These are phyloP conservation scores for Leucoraja erinaceus DNA, from an alignment of 2,113 vertebrate species.

Conservation along the genomic window DNA sequence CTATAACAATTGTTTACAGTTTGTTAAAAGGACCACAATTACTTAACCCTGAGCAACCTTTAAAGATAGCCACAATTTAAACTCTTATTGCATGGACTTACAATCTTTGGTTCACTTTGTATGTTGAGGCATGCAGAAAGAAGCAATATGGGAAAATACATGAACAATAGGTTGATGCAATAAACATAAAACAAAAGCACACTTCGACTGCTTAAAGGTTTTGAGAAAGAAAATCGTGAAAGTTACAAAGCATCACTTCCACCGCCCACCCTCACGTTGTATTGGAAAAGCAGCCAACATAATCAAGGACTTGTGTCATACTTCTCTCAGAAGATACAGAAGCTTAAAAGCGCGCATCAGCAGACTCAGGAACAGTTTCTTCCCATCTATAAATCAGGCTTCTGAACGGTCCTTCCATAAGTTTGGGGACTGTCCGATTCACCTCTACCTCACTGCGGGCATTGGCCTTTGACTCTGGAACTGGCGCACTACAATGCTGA, in stretches of 20 bases:
- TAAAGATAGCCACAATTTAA: background rate
- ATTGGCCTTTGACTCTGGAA: no score
- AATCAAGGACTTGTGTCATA: no score
- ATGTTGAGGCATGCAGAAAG: slow-evolving; percentile 3
- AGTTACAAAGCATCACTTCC: background rate
- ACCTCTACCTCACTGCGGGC: no score
- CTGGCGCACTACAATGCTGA: no score
- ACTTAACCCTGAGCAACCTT: background rate
- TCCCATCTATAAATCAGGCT: no score
- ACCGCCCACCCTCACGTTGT: no score
- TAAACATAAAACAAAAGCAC: background rate
- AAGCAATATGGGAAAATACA: background rate
- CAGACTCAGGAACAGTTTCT: no score
- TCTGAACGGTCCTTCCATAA: no score
- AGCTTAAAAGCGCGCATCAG: no score
- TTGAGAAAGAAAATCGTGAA: background rate
- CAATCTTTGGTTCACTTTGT: slow-evolving; percentile 19
- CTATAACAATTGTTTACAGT: background rate
- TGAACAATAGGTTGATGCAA: background rate
- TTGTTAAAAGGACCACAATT: background rate
- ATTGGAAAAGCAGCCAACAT: no score
- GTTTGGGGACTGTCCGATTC: no score
- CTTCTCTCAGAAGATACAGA: no score
- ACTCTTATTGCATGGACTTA: background rate
- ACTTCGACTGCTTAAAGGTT: background rate